Evolutionary conservation across 1,140 invertebrate genomes (phyloP).

Genomic region (Microplitis mediator): DNA sequence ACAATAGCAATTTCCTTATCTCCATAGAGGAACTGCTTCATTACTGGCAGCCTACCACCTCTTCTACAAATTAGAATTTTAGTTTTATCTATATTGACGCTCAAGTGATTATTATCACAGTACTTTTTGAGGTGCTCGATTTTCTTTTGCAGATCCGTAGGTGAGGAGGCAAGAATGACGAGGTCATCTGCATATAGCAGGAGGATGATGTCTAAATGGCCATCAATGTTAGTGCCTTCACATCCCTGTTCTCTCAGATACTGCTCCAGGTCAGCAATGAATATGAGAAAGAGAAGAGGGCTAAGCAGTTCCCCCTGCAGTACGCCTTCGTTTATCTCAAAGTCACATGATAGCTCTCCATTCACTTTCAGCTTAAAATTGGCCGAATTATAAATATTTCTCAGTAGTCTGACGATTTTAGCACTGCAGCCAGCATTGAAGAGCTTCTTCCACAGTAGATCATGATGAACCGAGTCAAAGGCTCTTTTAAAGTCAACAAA

Average conservation of each 20-base stretch:
- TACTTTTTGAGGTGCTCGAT: constrained; percentile 25
- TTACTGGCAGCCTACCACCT: constrained; percentile 15
- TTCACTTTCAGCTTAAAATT: too few species aligned
- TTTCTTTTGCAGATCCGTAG: constrained; percentile 21
- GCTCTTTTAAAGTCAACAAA: constrained; percentile 19
- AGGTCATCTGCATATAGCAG: constrained; percentile 36
- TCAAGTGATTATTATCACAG: constrained; percentile 25
- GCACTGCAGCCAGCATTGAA: background rate
- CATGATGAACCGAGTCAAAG: constrained; percentile 26
- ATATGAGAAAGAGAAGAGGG: constrained; percentile 30
- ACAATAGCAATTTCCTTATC: too few species aligned
- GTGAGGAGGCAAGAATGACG: constrained; percentile 23
- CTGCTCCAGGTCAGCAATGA: constrained; percentile 28
- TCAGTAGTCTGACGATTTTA: background rate
- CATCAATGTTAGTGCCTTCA: constrained; percentile 22
- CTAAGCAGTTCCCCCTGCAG: too few species aligned
- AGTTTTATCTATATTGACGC: constrained; percentile 33
- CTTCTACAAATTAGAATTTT: constrained; percentile 32
- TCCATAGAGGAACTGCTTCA: background rate
- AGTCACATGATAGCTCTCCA: too few species aligned
- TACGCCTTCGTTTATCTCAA: constrained; percentile 18
- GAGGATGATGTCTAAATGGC: constrained; percentile 23
- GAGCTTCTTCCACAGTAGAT: constrained; percentile 8
- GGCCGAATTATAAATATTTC: too few species aligned
- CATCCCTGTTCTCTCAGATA: constrained; percentile 21